Base-by-base conservation (phyloP, 2,113 vertebrate genomes). In the Pachycephala philippinensis region DNA sequence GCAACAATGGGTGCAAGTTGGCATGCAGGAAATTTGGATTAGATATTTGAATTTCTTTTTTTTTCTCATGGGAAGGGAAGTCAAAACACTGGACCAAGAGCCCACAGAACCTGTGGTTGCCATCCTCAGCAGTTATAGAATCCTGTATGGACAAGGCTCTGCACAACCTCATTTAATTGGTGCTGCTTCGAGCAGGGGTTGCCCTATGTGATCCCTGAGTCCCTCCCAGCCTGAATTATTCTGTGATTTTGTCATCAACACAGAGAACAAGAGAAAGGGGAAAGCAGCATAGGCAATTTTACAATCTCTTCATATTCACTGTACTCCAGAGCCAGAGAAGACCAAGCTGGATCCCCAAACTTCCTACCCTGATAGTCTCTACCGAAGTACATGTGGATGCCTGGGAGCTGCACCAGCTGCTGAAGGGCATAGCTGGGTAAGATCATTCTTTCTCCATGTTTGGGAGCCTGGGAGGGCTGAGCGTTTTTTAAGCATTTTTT, bases 341-440 rank as follows among this genome's bases (percentile, higher is more conserved):
- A 84, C 40, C 42, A 61, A 77, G 59, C 1, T 61, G 68, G 42
- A 42, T 81, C 30, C 39, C 30, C 72, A 70, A 18, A 66, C 10
- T 30, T 66, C 52, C 52, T n/a, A 27, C 2, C 1, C n/a, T 11
- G 6, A 27, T 15, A 39, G 12, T 27, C 9, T 74, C 59, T 77
- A 35, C 40, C 7, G 2, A 87, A 45, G 52, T 13, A 30, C 1
- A 0, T 28, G 16, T 10, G 0, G 6, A 27, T n/a, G 23, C 14
- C 33, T 1, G 4, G 52, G 31, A 92, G n/a, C 65, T 13, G 16
- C 35, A 60, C 5, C 49, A 60, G 53, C 39, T 2, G 1, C 49
- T 72, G 59, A 57, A 74, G 37, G 47, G 23, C 8, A 7, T 13
- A 30, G 17, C 20, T 3, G 2, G 31, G 27, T 84, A 81, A 74